A percentile compares a stretch with the other conserved stretches of the same genome.
Conservation (phyloP, 2,797 vertebrate genomes). For the Taeniopygia guttata region DNA sequence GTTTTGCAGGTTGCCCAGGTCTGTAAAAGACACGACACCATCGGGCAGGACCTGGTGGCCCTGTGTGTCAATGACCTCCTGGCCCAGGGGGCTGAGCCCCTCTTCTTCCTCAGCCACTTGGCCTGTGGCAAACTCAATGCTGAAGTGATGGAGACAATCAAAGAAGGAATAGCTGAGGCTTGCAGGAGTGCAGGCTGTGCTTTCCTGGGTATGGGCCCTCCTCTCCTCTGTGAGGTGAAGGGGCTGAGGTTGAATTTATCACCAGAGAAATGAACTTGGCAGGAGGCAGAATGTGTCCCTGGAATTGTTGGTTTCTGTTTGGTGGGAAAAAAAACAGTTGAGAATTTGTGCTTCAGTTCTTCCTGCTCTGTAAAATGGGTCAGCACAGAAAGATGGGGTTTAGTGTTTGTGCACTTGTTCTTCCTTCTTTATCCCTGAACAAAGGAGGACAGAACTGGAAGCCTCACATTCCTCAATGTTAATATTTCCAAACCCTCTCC, state of each 20-base stretch:
- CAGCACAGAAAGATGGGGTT: background rate
- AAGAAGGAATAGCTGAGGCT: conserved; percentile 80
- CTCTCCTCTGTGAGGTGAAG: background rate
- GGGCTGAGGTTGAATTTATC: background rate
- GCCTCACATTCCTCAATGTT: background rate
- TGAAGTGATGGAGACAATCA: conserved; percentile 74
- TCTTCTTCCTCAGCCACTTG: conserved; percentile 88
- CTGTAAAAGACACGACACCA: conserved; percentile 71
- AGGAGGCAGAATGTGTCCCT: background rate
- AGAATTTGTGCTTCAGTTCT: background rate
- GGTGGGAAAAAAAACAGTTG: background rate
- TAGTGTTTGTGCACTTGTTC: background rate
- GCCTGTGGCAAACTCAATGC: conserved; percentile 80
- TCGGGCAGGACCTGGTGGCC: conserved; percentile 89
- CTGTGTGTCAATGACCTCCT: conserved; percentile 88
- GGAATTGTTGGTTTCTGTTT: background rate
- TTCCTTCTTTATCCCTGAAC: background rate
- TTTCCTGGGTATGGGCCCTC: conserved; percentile 77
- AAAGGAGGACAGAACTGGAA: background rate
- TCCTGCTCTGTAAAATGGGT: background rate
- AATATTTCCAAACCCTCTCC: background rate
- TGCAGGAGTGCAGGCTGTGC: conserved; percentile 83
- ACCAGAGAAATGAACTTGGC: background rate
- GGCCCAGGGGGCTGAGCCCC: conserved; percentile 87
- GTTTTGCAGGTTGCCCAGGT: conserved; percentile 80